Evolutionary conservation across 2,888 invertebrate species (phyloP).

Genomic region (Acleris sparsana): DNA sequence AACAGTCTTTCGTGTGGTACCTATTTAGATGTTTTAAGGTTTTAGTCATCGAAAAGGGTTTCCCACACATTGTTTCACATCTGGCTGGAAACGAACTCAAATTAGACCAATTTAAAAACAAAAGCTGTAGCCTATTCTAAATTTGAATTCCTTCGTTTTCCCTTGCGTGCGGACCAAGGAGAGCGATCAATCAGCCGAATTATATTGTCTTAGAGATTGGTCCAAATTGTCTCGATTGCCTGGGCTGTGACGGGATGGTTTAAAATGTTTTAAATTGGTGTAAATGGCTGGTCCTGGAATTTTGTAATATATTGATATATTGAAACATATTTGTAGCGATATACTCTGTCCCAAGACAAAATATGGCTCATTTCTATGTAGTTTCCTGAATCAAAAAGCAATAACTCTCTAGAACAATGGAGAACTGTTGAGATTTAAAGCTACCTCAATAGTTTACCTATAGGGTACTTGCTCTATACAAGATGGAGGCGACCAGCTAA

Average conservation of each 20-base stretch:
- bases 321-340: no score
- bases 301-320: constrained; percentile 16
- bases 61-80: constrained; percentile 28
- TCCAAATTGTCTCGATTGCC: constrained; percentile 63
- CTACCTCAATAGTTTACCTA: no score
- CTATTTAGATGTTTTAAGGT: background rate
- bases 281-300: constrained; percentile 43
- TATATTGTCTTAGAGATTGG: constrained; percentile 77
- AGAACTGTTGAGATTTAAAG: no score
- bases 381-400: no score
- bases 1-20: background rate
- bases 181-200: constrained; percentile 79
- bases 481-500: no score
- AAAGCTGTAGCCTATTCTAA: constrained; percentile 34
- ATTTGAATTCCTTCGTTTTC: constrained; percentile 36
- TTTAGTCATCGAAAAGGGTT: constrained; percentile 7
- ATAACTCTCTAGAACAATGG: no score
- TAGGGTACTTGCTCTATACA: no score
- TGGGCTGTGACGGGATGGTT: constrained; percentile 43
- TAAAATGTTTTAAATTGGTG: constrained; percentile 52
- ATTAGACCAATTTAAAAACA: constrained; percentile 36
- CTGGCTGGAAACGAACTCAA: constrained; percentile 33
- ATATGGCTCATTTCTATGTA: no score
- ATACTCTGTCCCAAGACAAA: no score
- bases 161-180: constrained; percentile 50